A percentile compares a stretch with the other conserved stretches of the same genome.
These are phyloP conservation scores for Perdita meconis DNA, from an alignment of 2,888 invertebrate genomes.

Conservation along the genomic window DNA sequence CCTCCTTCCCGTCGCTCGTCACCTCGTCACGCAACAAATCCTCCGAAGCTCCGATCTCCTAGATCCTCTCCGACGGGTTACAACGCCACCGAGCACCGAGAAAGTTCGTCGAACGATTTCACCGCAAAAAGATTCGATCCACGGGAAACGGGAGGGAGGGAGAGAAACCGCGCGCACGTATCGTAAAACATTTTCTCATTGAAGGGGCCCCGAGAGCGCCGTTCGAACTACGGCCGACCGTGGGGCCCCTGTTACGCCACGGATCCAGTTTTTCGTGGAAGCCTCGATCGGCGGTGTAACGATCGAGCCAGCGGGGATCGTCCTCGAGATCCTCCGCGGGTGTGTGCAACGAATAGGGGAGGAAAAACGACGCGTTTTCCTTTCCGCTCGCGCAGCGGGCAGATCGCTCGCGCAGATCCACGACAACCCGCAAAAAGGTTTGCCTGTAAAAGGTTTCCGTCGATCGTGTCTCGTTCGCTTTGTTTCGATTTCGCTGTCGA, in stretches of 20 bases:
- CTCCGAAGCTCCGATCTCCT: not conserved
- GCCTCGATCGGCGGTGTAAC: conserved; percentile 59
- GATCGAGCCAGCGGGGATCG: conserved; percentile 47
- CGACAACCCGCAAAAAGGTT: conserved; percentile 47
- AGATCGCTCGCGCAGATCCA: conserved; percentile 56
- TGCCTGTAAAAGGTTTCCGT: conserved; percentile 45
- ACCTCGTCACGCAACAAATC: not conserved
- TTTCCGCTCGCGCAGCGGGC: conserved; percentile 53
- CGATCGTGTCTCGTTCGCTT: conserved; percentile 31
- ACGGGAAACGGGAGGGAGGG: not conserved
- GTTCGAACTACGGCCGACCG: conserved; percentile 53
- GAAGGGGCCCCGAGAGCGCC: conserved; percentile 13
- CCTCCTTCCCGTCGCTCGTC: not conserved
- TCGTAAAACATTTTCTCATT: conserved; percentile 38
- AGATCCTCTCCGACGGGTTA: not conserved
- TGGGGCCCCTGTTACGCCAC: conserved; percentile 47
- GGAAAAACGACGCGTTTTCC: conserved; percentile 60
- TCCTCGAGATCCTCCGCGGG: conserved; percentile 10
- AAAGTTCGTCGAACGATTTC: conserved; percentile 36
- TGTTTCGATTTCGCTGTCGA: conserved; percentile 46
- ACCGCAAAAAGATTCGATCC: conserved; percentile 24
- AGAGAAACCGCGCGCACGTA: not conserved
- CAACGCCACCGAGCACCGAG: conserved; percentile 5
- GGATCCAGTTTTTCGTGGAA: conserved; percentile 68
- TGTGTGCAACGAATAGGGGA: not conserved